Evolutionary conservation across 2,113 vertebrate genomes (phyloP).

Genomic region (Ciconia maguari): DNA sequence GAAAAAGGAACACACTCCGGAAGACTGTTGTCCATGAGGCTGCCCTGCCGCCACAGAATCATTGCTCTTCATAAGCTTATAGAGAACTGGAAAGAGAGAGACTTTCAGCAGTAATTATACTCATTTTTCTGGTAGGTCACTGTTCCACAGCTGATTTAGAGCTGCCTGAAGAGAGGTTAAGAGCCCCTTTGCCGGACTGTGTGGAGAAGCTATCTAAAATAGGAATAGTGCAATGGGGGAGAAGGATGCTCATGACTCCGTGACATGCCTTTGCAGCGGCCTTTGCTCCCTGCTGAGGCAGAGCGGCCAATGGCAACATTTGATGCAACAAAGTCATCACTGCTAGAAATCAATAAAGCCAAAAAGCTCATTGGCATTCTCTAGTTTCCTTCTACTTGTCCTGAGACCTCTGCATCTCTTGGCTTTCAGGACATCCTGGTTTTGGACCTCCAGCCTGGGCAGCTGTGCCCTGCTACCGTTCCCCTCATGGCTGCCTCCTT

Average conservation of each 20-base stretch:
- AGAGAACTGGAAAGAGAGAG: not conserved
- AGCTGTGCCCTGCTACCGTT: fast-evolving
- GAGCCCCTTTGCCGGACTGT: not conserved
- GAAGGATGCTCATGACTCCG: not conserved
- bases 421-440: not conserved
- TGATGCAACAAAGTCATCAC: not conserved
- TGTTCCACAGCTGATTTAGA: not conserved
- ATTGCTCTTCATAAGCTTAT: not conserved
- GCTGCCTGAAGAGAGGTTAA: not conserved
- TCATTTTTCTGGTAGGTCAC: not conserved
- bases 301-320: not conserved
- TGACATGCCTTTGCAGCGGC: not conserved
- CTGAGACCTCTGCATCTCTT: not conserved
- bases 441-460: not conserved
- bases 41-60: not conserved
- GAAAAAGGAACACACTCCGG: not conserved
- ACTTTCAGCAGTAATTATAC: not conserved
- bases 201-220: not conserved
- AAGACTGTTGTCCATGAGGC: not conserved
- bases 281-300: not conserved
- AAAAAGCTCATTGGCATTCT: not conserved
- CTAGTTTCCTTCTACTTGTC: not conserved
- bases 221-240: not conserved
- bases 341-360: not conserved
- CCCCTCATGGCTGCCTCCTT: not conserved